phyloP scores from a whole-genome alignment of 2,888 invertebrate species.

The Epinotia ramella region DNA sequence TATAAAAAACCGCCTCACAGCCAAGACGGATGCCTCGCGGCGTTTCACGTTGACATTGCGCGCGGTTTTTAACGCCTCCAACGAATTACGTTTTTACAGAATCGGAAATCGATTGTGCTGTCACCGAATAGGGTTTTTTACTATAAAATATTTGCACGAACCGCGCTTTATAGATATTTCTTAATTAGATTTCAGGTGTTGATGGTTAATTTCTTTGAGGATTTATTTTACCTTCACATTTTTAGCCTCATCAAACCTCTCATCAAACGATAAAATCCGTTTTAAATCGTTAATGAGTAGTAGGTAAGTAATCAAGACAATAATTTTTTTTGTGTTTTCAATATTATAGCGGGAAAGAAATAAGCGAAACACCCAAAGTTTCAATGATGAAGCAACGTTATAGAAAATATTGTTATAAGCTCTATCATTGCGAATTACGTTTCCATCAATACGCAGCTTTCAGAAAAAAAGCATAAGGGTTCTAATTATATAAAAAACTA shows the following conservation, averaged over 20 bases:
- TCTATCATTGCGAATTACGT: too few species aligned
- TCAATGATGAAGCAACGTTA: not conserved
- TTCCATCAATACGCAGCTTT: too few species aligned
- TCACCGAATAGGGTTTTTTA: constrained; percentile 47
- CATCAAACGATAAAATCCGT: too few species aligned
- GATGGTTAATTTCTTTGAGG: constrained; percentile 10
- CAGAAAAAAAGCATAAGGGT: not conserved
- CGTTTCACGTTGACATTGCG: constrained; percentile 60
- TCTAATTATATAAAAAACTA: not conserved
- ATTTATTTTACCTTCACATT: too few species aligned
- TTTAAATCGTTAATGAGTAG: too few species aligned
- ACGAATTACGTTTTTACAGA: constrained; percentile 54
- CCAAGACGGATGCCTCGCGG: constrained; percentile 49
- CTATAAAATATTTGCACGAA: constrained; percentile 42
- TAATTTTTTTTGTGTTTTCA: not conserved
- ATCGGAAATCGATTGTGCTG: constrained; percentile 47
- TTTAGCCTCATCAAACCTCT: not conserved
- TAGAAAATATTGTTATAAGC: too few species aligned
- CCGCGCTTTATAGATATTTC: constrained; percentile 44
- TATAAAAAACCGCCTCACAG: constrained; percentile 51
- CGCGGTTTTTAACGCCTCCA: constrained; percentile 58
- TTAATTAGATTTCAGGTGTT: constrained; percentile 42
- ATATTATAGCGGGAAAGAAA: not conserved
- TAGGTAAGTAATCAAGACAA: too few species aligned
- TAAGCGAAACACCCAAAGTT: not conserved